Percentiles rank a stretch among this genome's conserved stretches.
These are phyloP conservation scores for Troglohyphantes excavatus DNA, from an alignment of 2,888 invertebrate species.

Conservation along the genomic window DNA sequence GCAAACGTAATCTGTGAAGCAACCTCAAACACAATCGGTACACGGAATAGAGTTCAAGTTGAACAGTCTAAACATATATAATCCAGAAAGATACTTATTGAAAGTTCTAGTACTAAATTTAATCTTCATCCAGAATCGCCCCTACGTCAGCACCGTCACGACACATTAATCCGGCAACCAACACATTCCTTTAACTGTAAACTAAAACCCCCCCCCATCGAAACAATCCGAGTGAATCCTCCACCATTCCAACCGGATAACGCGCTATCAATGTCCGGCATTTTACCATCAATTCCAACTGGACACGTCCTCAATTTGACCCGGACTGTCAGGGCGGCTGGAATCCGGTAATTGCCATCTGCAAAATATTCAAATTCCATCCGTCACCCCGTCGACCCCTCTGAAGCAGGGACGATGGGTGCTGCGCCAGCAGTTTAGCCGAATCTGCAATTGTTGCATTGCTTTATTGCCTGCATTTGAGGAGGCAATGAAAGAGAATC, in stretches of 20 bases:
- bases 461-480: not conserved
- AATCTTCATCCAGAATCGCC: not conserved
- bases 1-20: too few relatives aligned
- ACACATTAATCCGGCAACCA: not conserved
- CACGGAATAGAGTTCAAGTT: too few relatives aligned
- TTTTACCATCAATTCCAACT: conserved; percentile 61
- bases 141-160: not conserved
- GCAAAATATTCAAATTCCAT: conserved; percentile 68
- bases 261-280: conserved; percentile 69
- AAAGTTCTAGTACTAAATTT: not conserved
- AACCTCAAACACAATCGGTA: too few relatives aligned
- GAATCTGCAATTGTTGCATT: not conserved
- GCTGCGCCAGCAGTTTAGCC: too few relatives aligned
- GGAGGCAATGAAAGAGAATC: not conserved
- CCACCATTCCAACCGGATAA: conserved; percentile 38
- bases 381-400: conserved; percentile 6
- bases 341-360: conserved; percentile 50
- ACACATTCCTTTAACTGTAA: conserved; percentile 5
- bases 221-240: conserved; percentile 40
- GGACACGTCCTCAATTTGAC: conserved; percentile 53
- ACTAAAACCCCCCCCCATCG: not conserved
- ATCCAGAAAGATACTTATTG: too few relatives aligned
- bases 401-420: not conserved
- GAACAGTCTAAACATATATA: too few relatives aligned
- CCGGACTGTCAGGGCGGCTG: conserved; percentile 22